phyloP scores from a whole-genome alignment of 2,888 invertebrate genomes.

The Drosophila tripunctata region DNA sequence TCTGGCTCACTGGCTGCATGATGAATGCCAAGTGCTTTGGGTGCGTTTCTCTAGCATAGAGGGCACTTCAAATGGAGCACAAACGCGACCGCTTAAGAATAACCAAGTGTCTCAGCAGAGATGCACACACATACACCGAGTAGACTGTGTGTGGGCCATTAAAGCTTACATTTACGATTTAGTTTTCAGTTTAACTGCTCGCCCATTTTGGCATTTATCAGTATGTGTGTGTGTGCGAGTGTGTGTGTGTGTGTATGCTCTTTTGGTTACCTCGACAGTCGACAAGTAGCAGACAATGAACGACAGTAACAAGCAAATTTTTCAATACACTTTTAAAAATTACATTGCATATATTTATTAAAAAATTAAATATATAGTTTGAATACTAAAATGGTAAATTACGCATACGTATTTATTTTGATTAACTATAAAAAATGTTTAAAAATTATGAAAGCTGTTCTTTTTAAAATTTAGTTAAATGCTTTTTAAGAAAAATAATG shows the following conservation, averaged over 20 bases:
- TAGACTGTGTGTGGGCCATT: constrained; percentile 36
- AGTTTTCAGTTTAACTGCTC: constrained; percentile 46
- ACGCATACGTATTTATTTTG: too few species aligned
- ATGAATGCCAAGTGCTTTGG: constrained; percentile 62
- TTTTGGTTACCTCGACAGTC: constrained; percentile 29
- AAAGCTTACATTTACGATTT: constrained; percentile 70
- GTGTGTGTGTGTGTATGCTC: neutral
- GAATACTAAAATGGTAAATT: too few species aligned
- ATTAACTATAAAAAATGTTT: too few species aligned
- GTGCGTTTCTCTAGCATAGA: constrained; percentile 42
- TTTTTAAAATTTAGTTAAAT: too few species aligned
- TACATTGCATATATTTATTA: neutral
- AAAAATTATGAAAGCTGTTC: too few species aligned
- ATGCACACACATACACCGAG: neutral
- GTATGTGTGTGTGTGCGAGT: constrained; percentile 1
- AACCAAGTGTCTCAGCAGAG: constrained; percentile 53
- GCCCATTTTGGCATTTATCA: constrained; percentile 17
- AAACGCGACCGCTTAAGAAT: constrained; percentile 79
- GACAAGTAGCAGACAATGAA: constrained; percentile 28
- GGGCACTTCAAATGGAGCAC: constrained; percentile 76
- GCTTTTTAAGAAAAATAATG: too few species aligned
- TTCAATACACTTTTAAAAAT: constrained; percentile 21
- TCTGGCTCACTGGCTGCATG: constrained; percentile 37
- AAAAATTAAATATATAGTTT: too few species aligned
- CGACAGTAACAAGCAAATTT: neutral